phyloP scores from a whole-genome alignment of 2,888 invertebrate species.

The Hypsopygia costalis region DNA sequence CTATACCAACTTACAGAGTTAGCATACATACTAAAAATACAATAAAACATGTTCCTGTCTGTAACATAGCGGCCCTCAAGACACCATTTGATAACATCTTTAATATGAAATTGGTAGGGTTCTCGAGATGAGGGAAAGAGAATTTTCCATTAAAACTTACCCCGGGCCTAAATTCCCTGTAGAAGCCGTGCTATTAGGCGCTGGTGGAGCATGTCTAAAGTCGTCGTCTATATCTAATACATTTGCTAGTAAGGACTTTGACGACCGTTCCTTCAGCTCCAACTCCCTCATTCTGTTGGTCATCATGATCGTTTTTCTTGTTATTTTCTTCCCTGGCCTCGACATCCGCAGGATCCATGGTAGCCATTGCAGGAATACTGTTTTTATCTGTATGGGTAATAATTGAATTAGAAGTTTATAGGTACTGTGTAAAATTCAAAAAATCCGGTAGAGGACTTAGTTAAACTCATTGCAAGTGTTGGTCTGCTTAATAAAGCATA shows the following conservation, averaged over 20 bases:
- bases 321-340: conserved; percentile 96
- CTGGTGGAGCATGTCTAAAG: conserved; percentile 88
- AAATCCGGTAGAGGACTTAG: too few relatives aligned
- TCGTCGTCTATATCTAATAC: conserved; percentile 98
- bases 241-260: conserved; percentile 95
- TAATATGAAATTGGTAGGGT: too few relatives aligned
- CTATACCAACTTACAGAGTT: too few relatives aligned
- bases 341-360: conserved; percentile 98
- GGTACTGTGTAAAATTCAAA: too few relatives aligned
- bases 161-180: conserved; percentile 84
- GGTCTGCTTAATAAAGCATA: too few relatives aligned
- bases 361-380: conserved; percentile 97
- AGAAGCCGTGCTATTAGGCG: conserved; percentile 80
- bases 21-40: too few relatives aligned
- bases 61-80: too few relatives aligned
- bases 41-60: too few relatives aligned
- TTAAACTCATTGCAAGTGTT: too few relatives aligned
- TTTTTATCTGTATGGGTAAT: conserved; percentile 87
- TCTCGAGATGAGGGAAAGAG: too few relatives aligned
- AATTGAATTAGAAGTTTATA: background rate
- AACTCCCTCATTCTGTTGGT: conserved; percentile 95
- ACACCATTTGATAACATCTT: too few relatives aligned
- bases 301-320: conserved; percentile 93
- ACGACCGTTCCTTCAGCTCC: conserved; percentile 95
- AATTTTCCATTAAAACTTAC: conserved; percentile 50